phyloP scores from a whole-genome alignment of 2,113 vertebrate species.

The Cyrtonyx montezumae region DNA sequence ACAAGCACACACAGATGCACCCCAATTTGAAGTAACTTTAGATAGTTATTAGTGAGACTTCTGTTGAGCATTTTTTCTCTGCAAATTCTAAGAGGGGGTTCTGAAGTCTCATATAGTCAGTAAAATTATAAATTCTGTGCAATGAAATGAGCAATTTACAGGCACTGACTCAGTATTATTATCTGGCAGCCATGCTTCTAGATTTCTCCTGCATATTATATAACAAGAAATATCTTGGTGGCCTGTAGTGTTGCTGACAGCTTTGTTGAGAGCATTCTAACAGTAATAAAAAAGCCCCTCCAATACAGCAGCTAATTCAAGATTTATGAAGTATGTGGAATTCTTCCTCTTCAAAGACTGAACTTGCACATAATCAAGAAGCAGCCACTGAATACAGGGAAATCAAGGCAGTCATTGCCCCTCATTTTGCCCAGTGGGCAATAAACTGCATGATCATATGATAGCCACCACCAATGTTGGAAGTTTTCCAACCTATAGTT shows the following conservation, averaged over 20 bases:
- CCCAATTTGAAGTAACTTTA: background rate
- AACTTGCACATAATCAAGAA: background rate
- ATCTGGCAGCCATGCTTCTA: background rate
- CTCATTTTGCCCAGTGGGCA: slow-evolving; percentile 9
- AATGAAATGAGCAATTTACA: slow-evolving; percentile 30
- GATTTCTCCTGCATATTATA: slow-evolving; percentile 26
- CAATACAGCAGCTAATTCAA: slow-evolving; percentile 37
- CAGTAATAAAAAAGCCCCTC: slow-evolving; percentile 5
- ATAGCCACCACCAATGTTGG: background rate
- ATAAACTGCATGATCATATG: background rate
- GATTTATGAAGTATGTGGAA: slow-evolving; percentile 51
- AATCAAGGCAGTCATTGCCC: background rate
- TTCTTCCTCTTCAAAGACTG: background rate
- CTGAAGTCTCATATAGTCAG: background rate
- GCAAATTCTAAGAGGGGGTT: background rate
- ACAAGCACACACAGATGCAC: too few species aligned
- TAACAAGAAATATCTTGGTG: slow-evolving; percentile 44
- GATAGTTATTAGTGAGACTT: background rate
- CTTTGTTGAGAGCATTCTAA: slow-evolving; percentile 47
- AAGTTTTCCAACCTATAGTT: background rate
- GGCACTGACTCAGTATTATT: slow-evolving; percentile 35
- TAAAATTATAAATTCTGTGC: background rate
- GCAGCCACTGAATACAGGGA: background rate
- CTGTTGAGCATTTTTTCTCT: background rate
- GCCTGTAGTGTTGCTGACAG: slow-evolving; percentile 15